Evolutionary conservation across 2,888 invertebrate genomes (phyloP).

Genomic region (Himalopsyche tibetana): DNA sequence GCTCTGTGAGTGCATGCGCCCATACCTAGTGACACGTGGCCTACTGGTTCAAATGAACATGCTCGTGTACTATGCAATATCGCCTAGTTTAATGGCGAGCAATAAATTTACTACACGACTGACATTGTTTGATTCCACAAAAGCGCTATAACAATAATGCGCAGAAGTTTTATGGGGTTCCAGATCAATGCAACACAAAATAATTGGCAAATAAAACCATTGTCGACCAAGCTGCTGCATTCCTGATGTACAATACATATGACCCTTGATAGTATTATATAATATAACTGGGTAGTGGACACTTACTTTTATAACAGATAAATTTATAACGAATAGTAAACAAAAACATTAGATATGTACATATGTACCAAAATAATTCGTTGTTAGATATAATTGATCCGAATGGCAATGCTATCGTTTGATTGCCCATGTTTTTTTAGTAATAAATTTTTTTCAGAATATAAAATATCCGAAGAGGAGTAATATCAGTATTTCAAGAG

Average conservation of each 20-base stretch:
- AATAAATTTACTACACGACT: neutral
- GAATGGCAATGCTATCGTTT: too few relatives aligned
- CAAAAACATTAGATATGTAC: too few relatives aligned
- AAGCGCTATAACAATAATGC: neutral
- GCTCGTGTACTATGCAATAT: neutral
- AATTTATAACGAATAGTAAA: too few relatives aligned
- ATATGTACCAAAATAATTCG: too few relatives aligned
- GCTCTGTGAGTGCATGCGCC: neutral
- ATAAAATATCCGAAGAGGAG: too few relatives aligned
- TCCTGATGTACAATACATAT: neutral
- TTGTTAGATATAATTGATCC: too few relatives aligned
- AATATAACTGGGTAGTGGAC: too few relatives aligned
- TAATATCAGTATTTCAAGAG: too few relatives aligned
- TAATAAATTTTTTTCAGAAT: too few relatives aligned
- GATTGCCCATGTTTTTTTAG: too few relatives aligned
- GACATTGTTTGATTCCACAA: conserved; percentile 34
- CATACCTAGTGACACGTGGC: neutral
- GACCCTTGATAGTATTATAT: neutral
- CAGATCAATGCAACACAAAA: conserved; percentile 17
- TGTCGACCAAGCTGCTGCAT: neutral
- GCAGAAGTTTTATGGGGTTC: conserved; percentile 1
- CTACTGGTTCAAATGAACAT: neutral
- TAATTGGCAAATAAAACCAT: conserved; percentile 19
- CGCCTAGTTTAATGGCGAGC: conserved; percentile 10
- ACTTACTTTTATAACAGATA: too few relatives aligned